These are phyloP conservation scores for Litocranius walleri DNA, from an alignment of 2,113 vertebrate species.

Conservation along the genomic window DNA sequence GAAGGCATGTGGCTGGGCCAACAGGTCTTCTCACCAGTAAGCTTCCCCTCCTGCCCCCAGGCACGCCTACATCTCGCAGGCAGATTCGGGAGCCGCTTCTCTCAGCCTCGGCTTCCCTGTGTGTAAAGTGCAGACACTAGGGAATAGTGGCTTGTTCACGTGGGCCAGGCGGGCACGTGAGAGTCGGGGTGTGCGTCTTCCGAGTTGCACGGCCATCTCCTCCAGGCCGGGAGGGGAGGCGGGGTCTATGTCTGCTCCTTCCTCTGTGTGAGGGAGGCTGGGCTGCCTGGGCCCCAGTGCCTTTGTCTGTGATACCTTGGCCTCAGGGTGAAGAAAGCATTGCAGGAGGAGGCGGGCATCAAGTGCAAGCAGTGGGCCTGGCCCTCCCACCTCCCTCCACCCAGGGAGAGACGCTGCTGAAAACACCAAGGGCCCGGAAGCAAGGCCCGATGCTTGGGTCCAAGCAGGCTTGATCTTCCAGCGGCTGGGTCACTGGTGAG, in stretches of 20 bases:
- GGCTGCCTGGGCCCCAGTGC: fast-evolving
- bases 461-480: too few relatives aligned
- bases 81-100: fast-evolving
- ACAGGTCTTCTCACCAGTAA: not conserved
- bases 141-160: fast-evolving
- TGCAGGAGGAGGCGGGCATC: fast-evolving
- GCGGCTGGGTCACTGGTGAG: fast-evolving
- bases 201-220: fast-evolving
- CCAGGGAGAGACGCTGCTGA: fast-evolving
- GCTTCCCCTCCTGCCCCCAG: fast-evolving
- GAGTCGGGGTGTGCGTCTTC: not conserved
- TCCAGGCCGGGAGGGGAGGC: fast-evolving
- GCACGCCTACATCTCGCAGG: fast-evolving
- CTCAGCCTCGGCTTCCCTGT: not conserved
- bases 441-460: fast-evolving
- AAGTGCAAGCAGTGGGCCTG: fast-evolving
- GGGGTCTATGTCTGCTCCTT: fast-evolving
- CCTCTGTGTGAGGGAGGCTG: not conserved
- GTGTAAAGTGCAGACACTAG: not conserved
- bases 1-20: fast-evolving
- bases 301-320: fast-evolving
- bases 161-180: fast-evolving
- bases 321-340: not conserved
- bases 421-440: fast-evolving
- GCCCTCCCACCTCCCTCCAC: too few relatives aligned